Evolutionary conservation across 2,113 vertebrate species (phyloP), one percentile per base, ranked within the genome.

Genomic region (Tyto alba): DNA sequence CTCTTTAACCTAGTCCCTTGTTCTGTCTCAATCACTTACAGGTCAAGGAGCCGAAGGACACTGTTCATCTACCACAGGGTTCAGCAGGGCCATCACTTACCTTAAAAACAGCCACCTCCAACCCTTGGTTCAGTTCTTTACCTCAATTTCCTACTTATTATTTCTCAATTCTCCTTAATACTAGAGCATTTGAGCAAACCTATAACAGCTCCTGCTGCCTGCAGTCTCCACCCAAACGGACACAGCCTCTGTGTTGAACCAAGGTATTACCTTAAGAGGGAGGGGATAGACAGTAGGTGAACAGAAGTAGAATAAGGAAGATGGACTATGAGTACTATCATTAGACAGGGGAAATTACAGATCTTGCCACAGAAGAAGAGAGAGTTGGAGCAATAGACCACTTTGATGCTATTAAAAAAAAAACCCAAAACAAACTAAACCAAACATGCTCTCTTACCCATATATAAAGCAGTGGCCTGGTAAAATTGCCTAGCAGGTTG

Each of bases 401-500:
- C 11, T 45, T 20, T 48, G 2, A 27, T 7, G 0, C 4, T 60
- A 4, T 13, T 47, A 23, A 43, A 29, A 57, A 17, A 8, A 4
- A 26, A 9, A 10, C 27, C 4, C 27, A 50, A 30, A 6, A 0
- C 15, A 14, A 50, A 72, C 5, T 25, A 13, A 48, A 30, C 1
- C 4, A 9, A 36, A 50, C 25, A 0, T 16, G 0, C 12, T 56
- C 6, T 71, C 50, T 78, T 56, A 8, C 4, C 36, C 12, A 52
- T 10, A 6, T 32, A n/a, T 1, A 38, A 50, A 72, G 3, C 23
- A 25, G 10, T 1, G 0, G 2, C 14, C 2, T 20, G 4, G 1
- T 5, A 1, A 6, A 68, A n/a, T 3, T 1, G 1, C 7, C 18
- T 5, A 15, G 32, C 6, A 75, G 13, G 4, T 12, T 29, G 2